phyloP scores from a whole-genome alignment of 1,140 invertebrate genomes.

The Laodelphax striatellus region DNA sequence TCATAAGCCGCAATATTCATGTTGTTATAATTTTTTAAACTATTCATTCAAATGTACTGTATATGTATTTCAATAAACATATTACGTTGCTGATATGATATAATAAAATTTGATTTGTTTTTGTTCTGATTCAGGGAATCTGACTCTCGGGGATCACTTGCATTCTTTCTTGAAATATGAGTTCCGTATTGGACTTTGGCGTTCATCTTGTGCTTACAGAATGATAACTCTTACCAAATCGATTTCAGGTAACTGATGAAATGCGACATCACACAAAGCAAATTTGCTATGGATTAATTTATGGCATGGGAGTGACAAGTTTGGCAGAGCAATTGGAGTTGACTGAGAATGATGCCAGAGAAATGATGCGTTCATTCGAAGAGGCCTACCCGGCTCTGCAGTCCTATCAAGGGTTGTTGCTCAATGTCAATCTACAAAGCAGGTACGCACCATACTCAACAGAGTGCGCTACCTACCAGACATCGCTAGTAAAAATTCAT shows the following conservation, averaged over 20 bases:
- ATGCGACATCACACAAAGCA: conserved; percentile 81
- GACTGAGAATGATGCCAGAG: conserved; percentile 63
- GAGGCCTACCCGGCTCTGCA: conserved; percentile 57
- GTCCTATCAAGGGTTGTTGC: conserved; percentile 52
- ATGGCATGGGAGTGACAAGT: conserved; percentile 86
- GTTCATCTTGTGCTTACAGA: no score
- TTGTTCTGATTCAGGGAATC: no score
- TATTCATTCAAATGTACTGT: no score
- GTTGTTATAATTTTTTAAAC: no score
- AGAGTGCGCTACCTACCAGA: conserved; percentile 66
- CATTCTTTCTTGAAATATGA: no score
- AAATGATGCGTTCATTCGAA: conserved; percentile 76
- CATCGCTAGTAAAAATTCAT: conserved; percentile 51
- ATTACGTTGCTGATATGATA: no score
- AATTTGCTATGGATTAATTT: conserved; percentile 94
- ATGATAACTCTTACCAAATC: no score
- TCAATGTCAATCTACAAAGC: conserved; percentile 58
- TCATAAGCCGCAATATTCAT: no score
- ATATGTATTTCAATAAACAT: no score
- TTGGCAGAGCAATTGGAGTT: conserved; percentile 72
- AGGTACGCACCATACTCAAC: conserved; percentile 70
- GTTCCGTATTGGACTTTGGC: no score
- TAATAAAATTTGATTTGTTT: no score
- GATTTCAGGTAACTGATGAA: conserved; percentile 49
- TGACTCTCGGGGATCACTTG: no score